Conservation (phyloP, 2,888 invertebrate genomes). For the Octonoba sinensis region DNA sequence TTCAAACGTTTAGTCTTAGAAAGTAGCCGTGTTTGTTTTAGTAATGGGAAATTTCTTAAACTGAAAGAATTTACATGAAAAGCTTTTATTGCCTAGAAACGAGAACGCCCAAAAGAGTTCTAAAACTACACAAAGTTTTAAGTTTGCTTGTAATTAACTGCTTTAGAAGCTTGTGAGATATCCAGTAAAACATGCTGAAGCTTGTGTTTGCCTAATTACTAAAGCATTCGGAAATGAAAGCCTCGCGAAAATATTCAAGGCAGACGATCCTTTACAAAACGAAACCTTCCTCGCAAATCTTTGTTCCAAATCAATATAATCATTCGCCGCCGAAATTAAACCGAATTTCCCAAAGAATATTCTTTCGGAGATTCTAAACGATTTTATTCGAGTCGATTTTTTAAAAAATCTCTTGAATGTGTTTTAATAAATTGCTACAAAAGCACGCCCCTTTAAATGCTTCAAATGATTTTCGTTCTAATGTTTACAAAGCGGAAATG, state of each 20-base stretch:
- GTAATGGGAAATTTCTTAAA: constrained; percentile 47
- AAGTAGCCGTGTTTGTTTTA: constrained; percentile 33
- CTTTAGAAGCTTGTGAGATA: constrained; percentile 22
- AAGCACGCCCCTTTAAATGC: constrained; percentile 13
- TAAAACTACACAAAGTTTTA: constrained; percentile 48
- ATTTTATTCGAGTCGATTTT: constrained; percentile 13
- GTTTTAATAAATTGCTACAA: constrained; percentile 49
- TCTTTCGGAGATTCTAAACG: constrained; percentile 15
- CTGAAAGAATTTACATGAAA: constrained; percentile 20
- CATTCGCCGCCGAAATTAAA: constrained; percentile 56
- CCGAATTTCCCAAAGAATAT: constrained; percentile 3
- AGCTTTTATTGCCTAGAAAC: constrained; percentile 14
- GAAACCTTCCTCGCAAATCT: constrained; percentile 33
- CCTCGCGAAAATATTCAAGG: constrained; percentile 8
- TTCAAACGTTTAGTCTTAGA: constrained; percentile 33
- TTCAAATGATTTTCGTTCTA: constrained; percentile 4
- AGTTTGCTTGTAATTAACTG: constrained; percentile 61
- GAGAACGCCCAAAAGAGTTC: constrained; percentile 42
- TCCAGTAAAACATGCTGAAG: constrained; percentile 25
- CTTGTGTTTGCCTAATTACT: constrained; percentile 60
- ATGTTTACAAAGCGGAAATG: constrained; percentile 42
- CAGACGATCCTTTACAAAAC: constrained; percentile 48
- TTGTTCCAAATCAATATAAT: constrained; percentile 48
- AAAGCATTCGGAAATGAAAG: constrained; percentile 45
- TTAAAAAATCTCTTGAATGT: constrained; percentile 7